These are phyloP conservation scores for Styela plicata DNA, from an alignment of 23 tunicate species.

Conservation along the genomic window DNA sequence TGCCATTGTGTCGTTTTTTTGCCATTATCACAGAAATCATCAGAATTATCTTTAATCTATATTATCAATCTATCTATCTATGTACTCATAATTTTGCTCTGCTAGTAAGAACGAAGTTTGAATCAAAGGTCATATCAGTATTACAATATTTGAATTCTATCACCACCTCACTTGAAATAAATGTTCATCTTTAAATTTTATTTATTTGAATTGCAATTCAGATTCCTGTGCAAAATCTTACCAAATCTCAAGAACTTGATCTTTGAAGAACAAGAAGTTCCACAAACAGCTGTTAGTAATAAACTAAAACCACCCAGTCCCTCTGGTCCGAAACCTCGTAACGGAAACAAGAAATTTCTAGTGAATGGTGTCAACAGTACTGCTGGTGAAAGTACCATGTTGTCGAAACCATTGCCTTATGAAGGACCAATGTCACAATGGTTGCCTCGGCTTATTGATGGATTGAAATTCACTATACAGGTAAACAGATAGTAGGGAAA, in stretches of 20 bases:
- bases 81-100: too few relatives aligned
- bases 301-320: conserved; percentile 27
- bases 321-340: conserved; percentile 20
- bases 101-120: too few relatives aligned
- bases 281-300: conserved; percentile 14
- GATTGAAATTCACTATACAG: conserved; percentile 68
- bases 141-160: too few relatives aligned
- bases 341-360: conserved; percentile 50
- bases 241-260: conserved; percentile 69
- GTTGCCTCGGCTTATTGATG: conserved; percentile 64
- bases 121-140: too few relatives aligned
- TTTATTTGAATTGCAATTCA: conserved; percentile 13
- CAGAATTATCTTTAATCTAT: too few relatives aligned
- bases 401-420: conserved; percentile 48
- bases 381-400: conserved; percentile 61
- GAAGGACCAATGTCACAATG: conserved; percentile 89
- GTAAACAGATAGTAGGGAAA: too few relatives aligned
- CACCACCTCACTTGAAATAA: too few relatives aligned
- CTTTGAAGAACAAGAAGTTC: conserved; percentile 48
- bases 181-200: too few relatives aligned
- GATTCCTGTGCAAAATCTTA: conserved; percentile 70
- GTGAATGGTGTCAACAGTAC: conserved; percentile 73
- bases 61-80: too few relatives aligned
- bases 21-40: too few relatives aligned
- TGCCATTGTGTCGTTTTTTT: too few relatives aligned